Conservation (phyloP, 2,797 vertebrate species). For the Moxostoma hubbsi region DNA sequence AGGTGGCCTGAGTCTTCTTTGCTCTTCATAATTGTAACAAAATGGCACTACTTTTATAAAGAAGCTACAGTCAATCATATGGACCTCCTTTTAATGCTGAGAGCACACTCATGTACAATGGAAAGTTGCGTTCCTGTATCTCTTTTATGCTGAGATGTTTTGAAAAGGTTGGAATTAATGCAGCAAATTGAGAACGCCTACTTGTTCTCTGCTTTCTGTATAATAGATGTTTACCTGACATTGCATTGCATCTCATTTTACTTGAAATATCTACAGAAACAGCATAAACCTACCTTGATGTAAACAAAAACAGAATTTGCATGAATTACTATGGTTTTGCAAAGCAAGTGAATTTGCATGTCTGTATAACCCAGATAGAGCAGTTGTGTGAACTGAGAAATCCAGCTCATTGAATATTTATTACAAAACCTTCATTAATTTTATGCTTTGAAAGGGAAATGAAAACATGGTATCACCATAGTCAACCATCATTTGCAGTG, state of each 20-base stretch:
- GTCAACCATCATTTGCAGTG: constrained; percentile 14
- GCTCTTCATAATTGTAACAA: background rate
- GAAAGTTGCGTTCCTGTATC: constrained; percentile 34
- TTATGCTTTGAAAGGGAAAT: constrained; percentile 31
- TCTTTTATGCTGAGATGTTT: constrained; percentile 34
- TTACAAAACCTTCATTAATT: constrained; percentile 13
- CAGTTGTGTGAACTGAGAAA: background rate
- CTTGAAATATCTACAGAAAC: constrained; percentile 1
- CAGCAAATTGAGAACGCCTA: constrained; percentile 1
- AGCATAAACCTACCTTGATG: constrained; percentile 4
- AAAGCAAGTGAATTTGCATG: constrained; percentile 5
- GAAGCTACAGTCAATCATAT: constrained; percentile 37
- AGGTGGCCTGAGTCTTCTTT: background rate
- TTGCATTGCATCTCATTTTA: background rate
- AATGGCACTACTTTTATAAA: constrained; percentile 11
- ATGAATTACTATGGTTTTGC: background rate
- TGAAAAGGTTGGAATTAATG: constrained; percentile 36
- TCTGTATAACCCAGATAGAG: constrained; percentile 31
- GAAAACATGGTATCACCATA: constrained; percentile 17
- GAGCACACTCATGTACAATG: constrained; percentile 39
- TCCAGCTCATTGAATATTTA: constrained; percentile 28
- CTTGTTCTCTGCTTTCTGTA: background rate
- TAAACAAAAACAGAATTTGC: constrained; percentile 25
- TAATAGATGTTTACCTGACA: background rate
- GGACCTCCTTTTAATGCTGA: constrained; percentile 40